Conservation (phyloP, 2,888 invertebrate genomes). For the Dascillus cervinus region DNA sequence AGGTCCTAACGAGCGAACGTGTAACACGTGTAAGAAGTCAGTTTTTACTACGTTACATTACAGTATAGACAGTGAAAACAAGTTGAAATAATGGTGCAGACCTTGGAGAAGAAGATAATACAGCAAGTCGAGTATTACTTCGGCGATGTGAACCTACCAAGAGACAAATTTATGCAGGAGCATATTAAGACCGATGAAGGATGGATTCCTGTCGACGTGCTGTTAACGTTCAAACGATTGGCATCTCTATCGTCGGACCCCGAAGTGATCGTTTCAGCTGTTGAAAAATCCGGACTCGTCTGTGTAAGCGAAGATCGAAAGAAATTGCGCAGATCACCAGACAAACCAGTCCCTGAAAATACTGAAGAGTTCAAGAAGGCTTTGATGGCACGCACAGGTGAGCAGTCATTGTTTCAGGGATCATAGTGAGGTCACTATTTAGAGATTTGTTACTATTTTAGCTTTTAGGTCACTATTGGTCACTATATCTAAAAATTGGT, state of each 20-base stretch:
- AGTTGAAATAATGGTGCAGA: slow-evolving; percentile 31
- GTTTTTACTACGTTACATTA: no score
- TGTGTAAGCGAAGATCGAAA: slow-evolving; percentile 54
- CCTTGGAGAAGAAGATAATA: slow-evolving; percentile 55
- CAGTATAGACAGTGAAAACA: no score
- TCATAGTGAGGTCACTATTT: no score
- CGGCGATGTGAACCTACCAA: slow-evolving; percentile 85
- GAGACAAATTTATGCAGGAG: slow-evolving; percentile 89
- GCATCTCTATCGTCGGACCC: slow-evolving; percentile 61
- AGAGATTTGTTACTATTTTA: no score
- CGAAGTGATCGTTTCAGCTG: slow-evolving; percentile 62
- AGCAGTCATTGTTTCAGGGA: no score
- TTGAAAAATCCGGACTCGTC: slow-evolving; percentile 68
- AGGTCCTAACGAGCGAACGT: no score
- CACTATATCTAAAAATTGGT: no score
- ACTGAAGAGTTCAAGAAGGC: slow-evolving; percentile 77
- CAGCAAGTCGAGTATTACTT: slow-evolving; percentile 62
- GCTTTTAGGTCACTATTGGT: no score
- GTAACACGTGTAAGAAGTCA: no score
- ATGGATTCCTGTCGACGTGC: slow-evolving; percentile 79
- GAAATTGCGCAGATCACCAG: slow-evolving; percentile 65
- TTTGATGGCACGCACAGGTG: slow-evolving; percentile 59
- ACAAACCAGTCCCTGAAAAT: slow-evolving; percentile 73
- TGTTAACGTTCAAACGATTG: slow-evolving; percentile 85
- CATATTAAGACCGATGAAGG: slow-evolving; percentile 81